Conservation (phyloP, 2,113 vertebrate species). For the Hydrolagus affinis region DNA sequence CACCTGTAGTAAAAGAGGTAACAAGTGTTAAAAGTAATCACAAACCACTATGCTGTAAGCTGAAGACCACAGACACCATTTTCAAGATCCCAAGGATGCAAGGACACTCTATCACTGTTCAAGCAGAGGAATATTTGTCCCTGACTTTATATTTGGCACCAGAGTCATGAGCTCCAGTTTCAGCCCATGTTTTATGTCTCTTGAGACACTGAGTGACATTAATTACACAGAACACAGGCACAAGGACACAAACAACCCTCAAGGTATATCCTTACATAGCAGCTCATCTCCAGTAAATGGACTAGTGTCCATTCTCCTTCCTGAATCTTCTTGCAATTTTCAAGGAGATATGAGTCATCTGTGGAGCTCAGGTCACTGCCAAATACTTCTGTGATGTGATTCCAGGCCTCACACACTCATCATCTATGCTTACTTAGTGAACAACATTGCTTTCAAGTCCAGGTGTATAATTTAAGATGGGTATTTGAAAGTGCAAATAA, state of each 20-base stretch:
- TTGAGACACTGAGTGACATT: neutral
- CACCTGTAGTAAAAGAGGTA: neutral
- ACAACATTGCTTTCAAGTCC: neutral
- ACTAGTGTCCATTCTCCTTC: neutral
- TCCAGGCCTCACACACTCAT: neutral
- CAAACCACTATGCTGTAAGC: neutral
- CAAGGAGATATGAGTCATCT: neutral
- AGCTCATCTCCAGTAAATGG: neutral
- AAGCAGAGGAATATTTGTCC: neutral
- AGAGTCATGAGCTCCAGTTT: neutral
- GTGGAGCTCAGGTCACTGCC: neutral
- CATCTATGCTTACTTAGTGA: neutral
- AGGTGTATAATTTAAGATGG: neutral
- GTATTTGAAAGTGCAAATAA: neutral
- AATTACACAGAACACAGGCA: neutral
- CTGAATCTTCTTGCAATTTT: neutral
- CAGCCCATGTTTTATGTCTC: neutral
- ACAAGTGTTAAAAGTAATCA: neutral
- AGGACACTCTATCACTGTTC: neutral
- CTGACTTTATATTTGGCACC: neutral
- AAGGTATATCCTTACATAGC: neutral
- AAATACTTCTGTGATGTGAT: neutral
- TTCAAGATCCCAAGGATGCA: neutral
- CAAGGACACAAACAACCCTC: neutral
- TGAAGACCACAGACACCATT: neutral